Percentiles rank a stretch among this genome's conserved stretches.
phyloP scores from a whole-genome alignment of 2,797 vertebrate genomes.

The Pseudochromis fuscus region DNA sequence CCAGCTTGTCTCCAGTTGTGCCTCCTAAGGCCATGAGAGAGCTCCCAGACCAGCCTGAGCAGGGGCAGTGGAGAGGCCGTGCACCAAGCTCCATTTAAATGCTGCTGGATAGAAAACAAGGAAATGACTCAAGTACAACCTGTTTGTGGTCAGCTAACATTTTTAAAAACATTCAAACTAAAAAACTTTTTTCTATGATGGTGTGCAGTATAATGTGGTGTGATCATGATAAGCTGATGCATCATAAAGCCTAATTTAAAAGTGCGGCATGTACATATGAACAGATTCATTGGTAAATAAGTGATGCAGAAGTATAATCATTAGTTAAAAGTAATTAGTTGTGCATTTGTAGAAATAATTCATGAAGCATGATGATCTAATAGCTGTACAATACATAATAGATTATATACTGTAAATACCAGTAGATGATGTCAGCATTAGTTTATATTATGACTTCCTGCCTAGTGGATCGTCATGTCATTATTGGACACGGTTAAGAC shows the following conservation, averaged over 20 bases:
- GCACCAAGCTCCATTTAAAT: conserved; percentile 18
- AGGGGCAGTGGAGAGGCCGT: conserved; percentile 28
- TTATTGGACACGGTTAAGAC: not conserved
- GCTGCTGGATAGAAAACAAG: conserved; percentile 7
- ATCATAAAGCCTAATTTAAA: too few species aligned
- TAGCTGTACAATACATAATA: conserved; percentile 16
- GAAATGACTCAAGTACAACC: not conserved
- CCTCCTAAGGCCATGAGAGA: conserved; percentile 66
- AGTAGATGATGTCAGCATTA: conserved; percentile 19
- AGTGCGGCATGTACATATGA: not conserved
- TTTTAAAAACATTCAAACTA: too few species aligned
- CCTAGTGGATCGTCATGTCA: not conserved
- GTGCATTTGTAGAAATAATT: conserved; percentile 3
- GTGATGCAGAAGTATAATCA: not conserved
- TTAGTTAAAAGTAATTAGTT: not conserved
- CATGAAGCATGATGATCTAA: conserved; percentile 4
- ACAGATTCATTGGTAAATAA: conserved; percentile 3
- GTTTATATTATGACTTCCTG: conserved; percentile 11
- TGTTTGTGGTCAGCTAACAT: not conserved
- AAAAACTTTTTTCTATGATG: too few species aligned
- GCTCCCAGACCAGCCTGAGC: conserved; percentile 59
- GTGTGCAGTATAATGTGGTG: too few species aligned
- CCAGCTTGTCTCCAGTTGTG: conserved; percentile 83
- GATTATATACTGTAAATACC: not conserved
- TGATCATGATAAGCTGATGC: too few species aligned